Conservation (phyloP, 1,140 invertebrate genomes). For the Halesus radiatus region DNA sequence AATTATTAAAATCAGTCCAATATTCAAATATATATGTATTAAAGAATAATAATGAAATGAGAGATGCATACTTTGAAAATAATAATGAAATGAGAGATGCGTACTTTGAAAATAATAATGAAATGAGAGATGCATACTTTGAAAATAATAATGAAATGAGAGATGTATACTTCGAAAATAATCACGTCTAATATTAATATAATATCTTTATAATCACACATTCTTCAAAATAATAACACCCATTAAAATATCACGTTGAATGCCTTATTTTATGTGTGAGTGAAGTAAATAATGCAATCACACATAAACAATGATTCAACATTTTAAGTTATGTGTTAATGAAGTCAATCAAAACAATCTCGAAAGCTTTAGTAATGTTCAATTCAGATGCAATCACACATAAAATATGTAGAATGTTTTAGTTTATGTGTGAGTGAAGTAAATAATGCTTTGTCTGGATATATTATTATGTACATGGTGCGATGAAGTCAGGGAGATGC, state of each 20-base stretch:
- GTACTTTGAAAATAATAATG: background rate
- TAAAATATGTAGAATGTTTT: conserved; percentile 10
- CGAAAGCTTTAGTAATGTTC: no score
- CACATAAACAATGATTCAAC: no score
- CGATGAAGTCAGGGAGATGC: background rate
- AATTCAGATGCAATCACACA: no score
- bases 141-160: background rate
- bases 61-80: background rate
- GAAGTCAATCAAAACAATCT: no score
- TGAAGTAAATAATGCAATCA: no score
- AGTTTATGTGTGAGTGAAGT: background rate
- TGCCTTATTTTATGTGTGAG: no score
- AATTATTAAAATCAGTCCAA: background rate
- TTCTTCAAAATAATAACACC: background rate
- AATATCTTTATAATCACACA: background rate
- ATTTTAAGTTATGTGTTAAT: no score
- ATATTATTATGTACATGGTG: background rate
- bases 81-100: background rate
- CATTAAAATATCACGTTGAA: background rate
- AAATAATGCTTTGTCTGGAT: no score
- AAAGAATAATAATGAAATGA: background rate
- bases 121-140: background rate
- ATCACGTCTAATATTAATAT: background rate
- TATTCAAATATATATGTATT: no score
- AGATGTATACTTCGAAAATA: background rate